Evolutionary conservation across 2,888 invertebrate species (phyloP).

Genomic region (Eulithis prunata): DNA sequence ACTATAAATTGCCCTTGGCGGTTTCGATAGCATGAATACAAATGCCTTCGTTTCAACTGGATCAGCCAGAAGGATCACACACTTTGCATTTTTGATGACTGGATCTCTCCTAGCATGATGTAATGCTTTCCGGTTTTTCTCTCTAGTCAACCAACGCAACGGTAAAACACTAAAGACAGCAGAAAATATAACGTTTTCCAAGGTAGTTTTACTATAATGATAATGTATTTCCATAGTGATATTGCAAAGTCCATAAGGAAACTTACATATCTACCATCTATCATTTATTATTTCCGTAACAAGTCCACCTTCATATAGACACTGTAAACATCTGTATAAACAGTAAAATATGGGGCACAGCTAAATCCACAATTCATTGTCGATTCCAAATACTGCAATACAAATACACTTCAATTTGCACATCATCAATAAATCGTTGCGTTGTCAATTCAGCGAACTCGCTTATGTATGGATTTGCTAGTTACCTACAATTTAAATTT

Average conservation of each 20-base stretch:
- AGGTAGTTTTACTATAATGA: no score
- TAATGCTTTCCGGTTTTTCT: slow-evolving; percentile 3
- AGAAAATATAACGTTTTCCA: no score
- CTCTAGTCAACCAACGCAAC: background rate
- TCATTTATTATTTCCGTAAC: no score
- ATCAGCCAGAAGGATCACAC: slow-evolving; percentile 18
- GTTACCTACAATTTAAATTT: background rate
- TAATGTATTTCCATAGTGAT: no score
- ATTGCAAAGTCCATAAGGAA: background rate
- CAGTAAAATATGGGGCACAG: background rate
- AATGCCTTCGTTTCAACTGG: slow-evolving; percentile 25
- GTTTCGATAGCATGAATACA: slow-evolving; percentile 25
- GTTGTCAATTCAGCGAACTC: slow-evolving; percentile 2
- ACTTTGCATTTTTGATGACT: slow-evolving; percentile 22
- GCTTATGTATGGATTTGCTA: slow-evolving; percentile 5
- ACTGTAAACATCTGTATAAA: background rate
- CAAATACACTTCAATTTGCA: slow-evolving; percentile 3
- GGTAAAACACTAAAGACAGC: no score
- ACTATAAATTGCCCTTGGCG: slow-evolving; percentile 12
- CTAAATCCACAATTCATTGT: background rate
- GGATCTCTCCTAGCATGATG: slow-evolving; percentile 7
- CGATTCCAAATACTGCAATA: background rate
- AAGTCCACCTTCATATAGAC: no score
- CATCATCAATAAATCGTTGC: slow-evolving; percentile 8
- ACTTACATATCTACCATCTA: no score